Percentiles rank a stretch among this genome's conserved stretches.
These are phyloP conservation scores for Euthynnus affinis DNA, from an alignment of 2,797 vertebrate genomes.

Conservation along the genomic window DNA sequence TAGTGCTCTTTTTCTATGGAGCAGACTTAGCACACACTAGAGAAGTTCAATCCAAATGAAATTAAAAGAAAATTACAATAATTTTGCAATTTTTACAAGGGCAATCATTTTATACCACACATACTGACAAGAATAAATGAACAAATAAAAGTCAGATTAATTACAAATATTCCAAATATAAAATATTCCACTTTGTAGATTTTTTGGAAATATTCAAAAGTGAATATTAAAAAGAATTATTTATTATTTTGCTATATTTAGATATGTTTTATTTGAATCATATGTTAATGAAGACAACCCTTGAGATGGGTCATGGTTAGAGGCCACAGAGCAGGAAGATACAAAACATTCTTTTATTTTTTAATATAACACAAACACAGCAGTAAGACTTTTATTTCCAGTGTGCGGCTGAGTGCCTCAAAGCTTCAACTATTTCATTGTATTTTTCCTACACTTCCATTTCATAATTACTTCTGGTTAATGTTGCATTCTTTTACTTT, in stretches of 20 bases:
- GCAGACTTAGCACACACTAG: not conserved
- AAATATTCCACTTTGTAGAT: constrained; percentile 15
- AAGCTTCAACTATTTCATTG: constrained; percentile 2
- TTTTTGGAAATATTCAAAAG: constrained; percentile 23
- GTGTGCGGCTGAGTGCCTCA: constrained; percentile 26
- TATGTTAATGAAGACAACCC: constrained; percentile 4
- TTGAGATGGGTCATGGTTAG: not conserved
- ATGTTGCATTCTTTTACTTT: constrained; percentile 10
- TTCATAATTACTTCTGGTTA: constrained; percentile 23
- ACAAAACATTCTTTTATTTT: not conserved
- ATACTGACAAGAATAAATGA: not conserved
- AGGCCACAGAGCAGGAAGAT: not conserved
- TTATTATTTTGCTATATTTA: constrained; percentile 8
- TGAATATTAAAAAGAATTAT: not conserved
- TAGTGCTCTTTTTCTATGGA: constrained; percentile 1
- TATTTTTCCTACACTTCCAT: constrained; percentile 22
- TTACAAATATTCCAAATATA: not conserved
- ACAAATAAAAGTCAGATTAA: not conserved
- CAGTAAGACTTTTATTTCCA: constrained; percentile 3
- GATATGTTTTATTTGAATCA: constrained; percentile 5
- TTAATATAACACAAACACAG: not conserved
- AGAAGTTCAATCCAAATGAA: not conserved
- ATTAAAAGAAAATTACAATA: not conserved
- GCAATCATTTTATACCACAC: constrained; percentile 16
- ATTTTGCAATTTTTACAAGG: constrained; percentile 10